Evolutionary conservation across 2,888 invertebrate species (phyloP).

Genomic region (Drosophila planitibia): DNA sequence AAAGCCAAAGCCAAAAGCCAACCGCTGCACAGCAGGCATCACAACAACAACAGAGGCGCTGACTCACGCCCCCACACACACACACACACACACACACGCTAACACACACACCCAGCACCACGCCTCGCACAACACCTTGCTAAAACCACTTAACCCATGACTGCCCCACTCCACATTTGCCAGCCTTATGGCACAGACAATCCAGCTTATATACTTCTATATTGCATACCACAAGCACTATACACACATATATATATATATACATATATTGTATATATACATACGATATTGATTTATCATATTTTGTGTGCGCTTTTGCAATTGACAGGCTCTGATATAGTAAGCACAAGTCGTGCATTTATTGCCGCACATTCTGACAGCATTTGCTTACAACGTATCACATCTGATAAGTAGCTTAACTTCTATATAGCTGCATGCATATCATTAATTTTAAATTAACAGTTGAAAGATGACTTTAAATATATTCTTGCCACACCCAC

Average conservation of each 20-base stretch:
- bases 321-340: conserved; percentile 60
- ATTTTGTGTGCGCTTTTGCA: conserved; percentile 51
- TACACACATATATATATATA: conserved; percentile 20
- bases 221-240: conserved; percentile 1
- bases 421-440: neutral
- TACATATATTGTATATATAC: conserved; percentile 8
- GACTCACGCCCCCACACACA: conserved; percentile 55
- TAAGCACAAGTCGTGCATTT: conserved; percentile 47
- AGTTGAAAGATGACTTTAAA: neutral
- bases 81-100: conserved; percentile 1
- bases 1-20: conserved; percentile 34
- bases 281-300: conserved; percentile 74
- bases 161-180: conserved; percentile 28
- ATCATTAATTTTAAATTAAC: neutral
- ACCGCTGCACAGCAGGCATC: conserved; percentile 60
- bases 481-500: neutral
- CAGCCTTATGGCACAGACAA: conserved; percentile 38
- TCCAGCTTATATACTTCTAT: conserved; percentile 21
- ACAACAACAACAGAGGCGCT: conserved; percentile 26
- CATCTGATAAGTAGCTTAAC: neutral
- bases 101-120: neutral
- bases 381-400: neutral
- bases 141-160: conserved; percentile 64
- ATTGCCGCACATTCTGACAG: conserved; percentile 38
- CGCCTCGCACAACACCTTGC: conserved; percentile 50